Percentiles rank a stretch among this genome's conserved stretches.
Conservation (phyloP, 2,888 invertebrate genomes). For the Mechanitis messenoides region DNA sequence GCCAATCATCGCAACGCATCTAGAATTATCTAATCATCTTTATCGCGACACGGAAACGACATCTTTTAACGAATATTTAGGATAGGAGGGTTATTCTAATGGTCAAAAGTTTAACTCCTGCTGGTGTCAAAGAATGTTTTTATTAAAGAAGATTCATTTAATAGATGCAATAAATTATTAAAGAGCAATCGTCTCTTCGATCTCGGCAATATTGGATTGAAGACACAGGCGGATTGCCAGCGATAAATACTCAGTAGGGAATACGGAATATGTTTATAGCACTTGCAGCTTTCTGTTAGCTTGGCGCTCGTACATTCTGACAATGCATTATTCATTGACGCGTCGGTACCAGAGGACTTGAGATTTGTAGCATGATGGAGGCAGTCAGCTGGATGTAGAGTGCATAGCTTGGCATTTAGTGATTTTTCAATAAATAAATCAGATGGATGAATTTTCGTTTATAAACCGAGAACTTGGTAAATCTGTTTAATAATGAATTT, state of each 20-base stretch:
- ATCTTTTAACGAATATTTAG: too few relatives aligned
- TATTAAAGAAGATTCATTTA: background rate
- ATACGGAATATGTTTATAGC: constrained; percentile 26
- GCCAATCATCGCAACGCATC: too few relatives aligned
- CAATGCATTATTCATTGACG: constrained; percentile 59
- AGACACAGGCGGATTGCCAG: constrained; percentile 21
- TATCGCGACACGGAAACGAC: too few relatives aligned
- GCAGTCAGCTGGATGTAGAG: constrained; percentile 36
- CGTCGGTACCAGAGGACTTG: constrained; percentile 37
- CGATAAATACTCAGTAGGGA: constrained; percentile 29
- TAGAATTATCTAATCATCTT: too few relatives aligned
- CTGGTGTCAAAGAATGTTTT: background rate
- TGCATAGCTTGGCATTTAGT: constrained; percentile 17
- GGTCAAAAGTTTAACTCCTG: too few relatives aligned
- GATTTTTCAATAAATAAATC: background rate
- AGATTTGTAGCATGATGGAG: constrained; percentile 42
- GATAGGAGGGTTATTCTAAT: too few relatives aligned
- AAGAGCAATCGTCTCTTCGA: constrained; percentile 3
- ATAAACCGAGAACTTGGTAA: too few relatives aligned
- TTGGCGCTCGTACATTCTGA: constrained; percentile 29
- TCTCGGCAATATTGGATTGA: constrained; percentile 8
- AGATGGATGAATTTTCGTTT: too few relatives aligned
- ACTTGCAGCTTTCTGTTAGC: constrained; percentile 20
- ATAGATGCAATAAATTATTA: background rate
- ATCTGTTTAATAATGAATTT: too few relatives aligned